phyloP scores from a whole-genome alignment of 2,113 vertebrate species.

The Cariama cristata region DNA sequence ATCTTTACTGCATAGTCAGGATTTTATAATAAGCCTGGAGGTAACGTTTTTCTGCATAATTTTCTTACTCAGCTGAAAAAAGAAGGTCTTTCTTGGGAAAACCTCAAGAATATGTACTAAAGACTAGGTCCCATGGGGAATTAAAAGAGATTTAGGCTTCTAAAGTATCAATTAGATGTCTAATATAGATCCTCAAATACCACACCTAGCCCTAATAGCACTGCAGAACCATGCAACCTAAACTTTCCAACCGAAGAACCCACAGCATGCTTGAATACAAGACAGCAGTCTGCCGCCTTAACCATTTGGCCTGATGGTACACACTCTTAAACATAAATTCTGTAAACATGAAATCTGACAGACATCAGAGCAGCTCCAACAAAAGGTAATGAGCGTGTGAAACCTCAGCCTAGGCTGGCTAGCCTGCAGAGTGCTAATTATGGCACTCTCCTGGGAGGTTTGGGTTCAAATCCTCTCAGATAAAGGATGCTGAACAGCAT shows the following conservation, averaged over 20 bases:
- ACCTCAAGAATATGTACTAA: neutral
- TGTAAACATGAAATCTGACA: neutral
- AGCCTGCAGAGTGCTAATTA: neutral
- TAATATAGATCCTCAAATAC: neutral
- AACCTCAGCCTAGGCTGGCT: neutral
- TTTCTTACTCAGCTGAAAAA: conserved; percentile 25
- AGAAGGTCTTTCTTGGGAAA: conserved; percentile 2
- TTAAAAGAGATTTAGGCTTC: neutral
- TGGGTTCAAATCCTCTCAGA: neutral
- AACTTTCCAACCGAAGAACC: neutral
- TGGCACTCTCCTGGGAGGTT: neutral
- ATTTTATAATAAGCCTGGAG: conserved; percentile 72
- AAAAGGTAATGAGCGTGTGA: neutral
- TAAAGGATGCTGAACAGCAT: neutral
- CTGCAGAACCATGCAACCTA: neutral
- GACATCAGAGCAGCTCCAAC: neutral
- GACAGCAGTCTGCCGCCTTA: neutral
- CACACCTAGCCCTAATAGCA: neutral
- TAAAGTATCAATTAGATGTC: neutral
- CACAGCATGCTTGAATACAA: neutral
- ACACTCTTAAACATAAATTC: neutral
- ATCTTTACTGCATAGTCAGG: conserved; percentile 72
- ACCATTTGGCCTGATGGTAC: neutral
- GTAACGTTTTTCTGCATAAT: conserved; percentile 34
- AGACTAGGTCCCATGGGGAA: neutral